These are phyloP conservation scores for Nebria brevicollis DNA, from an alignment of 2,888 invertebrate genomes.

Conservation along the genomic window DNA sequence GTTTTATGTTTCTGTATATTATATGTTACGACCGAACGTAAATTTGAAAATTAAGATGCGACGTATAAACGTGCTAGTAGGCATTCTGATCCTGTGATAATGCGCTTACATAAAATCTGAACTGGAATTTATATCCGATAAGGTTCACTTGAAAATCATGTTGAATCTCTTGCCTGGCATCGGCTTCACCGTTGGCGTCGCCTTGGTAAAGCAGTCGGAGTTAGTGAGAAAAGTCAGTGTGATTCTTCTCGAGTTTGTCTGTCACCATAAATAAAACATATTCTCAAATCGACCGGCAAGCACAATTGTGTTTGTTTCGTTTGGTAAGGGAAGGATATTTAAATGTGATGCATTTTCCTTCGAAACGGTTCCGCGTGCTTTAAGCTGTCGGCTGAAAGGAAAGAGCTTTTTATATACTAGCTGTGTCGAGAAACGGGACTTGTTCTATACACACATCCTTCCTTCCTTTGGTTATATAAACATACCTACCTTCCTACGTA, in stretches of 20 bases:
- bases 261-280: slow-evolving; percentile 44
- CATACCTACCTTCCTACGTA: not conserved
- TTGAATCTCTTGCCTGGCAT: not conserved
- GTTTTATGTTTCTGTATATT: not conserved
- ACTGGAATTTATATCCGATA: slow-evolving; percentile 27
- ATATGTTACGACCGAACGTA: slow-evolving; percentile 6
- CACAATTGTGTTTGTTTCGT: slow-evolving; percentile 45
- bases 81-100: slow-evolving; percentile 11
- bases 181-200: not conserved
- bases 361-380: slow-evolving; percentile 27
- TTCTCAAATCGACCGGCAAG: slow-evolving; percentile 39
- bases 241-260: slow-evolving; percentile 31
- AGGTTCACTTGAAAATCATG: slow-evolving; percentile 13
- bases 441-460: not conserved
- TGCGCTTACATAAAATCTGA: slow-evolving; percentile 23
- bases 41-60: slow-evolving; percentile 20
- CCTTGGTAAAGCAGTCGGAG: slow-evolving; percentile 9
- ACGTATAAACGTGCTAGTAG: slow-evolving; percentile 13
- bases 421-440: not conserved
- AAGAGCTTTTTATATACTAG: not conserved
- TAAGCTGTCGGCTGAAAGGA: slow-evolving; percentile 6
- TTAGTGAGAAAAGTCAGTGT: slow-evolving; percentile 28
- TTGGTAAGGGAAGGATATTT: slow-evolving; percentile 41
- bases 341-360: slow-evolving; percentile 40
- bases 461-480: not conserved